Percentiles rank a stretch among this genome's conserved stretches.
phyloP scores from a whole-genome alignment of 2,888 invertebrate species.

The Chaetogeoica ovagalla region DNA sequence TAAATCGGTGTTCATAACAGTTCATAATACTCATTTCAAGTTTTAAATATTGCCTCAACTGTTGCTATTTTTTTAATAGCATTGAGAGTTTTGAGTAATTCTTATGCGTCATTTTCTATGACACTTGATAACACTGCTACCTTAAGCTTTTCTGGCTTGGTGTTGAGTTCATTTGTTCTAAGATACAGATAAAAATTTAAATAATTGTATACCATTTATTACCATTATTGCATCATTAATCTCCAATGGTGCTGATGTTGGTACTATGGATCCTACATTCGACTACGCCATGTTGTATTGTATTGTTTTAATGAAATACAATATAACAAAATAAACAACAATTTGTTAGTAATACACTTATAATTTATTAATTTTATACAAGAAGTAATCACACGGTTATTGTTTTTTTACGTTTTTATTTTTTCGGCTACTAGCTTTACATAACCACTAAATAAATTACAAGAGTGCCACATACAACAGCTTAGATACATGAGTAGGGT shows the following conservation, averaged over 20 bases:
- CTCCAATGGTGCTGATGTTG: neutral
- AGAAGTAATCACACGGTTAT: too few relatives aligned
- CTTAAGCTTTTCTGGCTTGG: conserved; percentile 9
- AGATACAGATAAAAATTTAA: conserved; percentile 23
- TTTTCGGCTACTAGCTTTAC: too few relatives aligned
- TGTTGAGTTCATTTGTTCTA: conserved; percentile 17
- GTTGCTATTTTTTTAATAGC: neutral
- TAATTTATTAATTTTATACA: too few relatives aligned
- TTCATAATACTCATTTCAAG: conserved; percentile 1
- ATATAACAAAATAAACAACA: too few relatives aligned
- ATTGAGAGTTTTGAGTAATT: conserved; percentile 6
- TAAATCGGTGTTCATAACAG: too few relatives aligned
- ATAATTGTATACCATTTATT: conserved; percentile 6
- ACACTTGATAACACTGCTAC: conserved; percentile 6
- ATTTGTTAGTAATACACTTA: too few relatives aligned
- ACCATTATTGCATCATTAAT: neutral
- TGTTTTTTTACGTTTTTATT: too few relatives aligned
- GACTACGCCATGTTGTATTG: conserved; percentile 18
- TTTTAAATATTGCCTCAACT: neutral
- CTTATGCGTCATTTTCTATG: conserved; percentile 23
- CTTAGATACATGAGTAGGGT: too few relatives aligned
- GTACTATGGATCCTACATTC: neutral
- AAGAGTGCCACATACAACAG: too few relatives aligned
- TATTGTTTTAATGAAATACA: too few relatives aligned
- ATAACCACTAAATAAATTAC: too few relatives aligned